Conservation (phyloP, 2,888 invertebrate genomes). For the Eupithecia abbreviata region DNA sequence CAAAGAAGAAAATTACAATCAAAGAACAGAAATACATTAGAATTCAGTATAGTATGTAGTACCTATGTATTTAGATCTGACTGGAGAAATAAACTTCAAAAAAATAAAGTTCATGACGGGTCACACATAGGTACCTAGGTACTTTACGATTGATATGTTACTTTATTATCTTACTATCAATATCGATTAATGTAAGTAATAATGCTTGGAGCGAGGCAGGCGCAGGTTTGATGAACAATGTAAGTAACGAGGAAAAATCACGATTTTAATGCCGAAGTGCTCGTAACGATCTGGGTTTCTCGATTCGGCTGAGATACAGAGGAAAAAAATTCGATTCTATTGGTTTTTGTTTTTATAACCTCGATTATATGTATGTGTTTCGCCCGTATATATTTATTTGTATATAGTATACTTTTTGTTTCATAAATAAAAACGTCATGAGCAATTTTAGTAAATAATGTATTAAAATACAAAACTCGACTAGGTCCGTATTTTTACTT, state of each 20-base stretch:
- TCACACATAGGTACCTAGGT: not conserved
- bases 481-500: too few relatives aligned
- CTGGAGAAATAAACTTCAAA: not conserved
- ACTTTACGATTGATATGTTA: too few relatives aligned
- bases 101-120: not conserved
- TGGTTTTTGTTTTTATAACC: not conserved
- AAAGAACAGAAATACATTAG: not conserved
- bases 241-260: slow-evolving; percentile 12
- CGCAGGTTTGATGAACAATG: slow-evolving; percentile 4
- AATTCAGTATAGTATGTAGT: not conserved
- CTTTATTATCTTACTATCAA: not conserved
- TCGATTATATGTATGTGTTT: not conserved
- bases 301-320: not conserved
- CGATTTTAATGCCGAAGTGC: slow-evolving; percentile 11
- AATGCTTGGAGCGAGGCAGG: not conserved
- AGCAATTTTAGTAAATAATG: too few relatives aligned
- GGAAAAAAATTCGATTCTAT: not conserved
- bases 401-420: too few relatives aligned
- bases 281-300: not conserved
- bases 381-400: too few relatives aligned
- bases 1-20: too few relatives aligned
- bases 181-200: not conserved
- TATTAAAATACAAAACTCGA: too few relatives aligned
- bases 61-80: not conserved
- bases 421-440: too few relatives aligned